A percentile compares a stretch with the other conserved stretches of the same genome.
Evolutionary conservation across 2,113 vertebrate species (phyloP).

Genomic region (Myotis davidii): DNA sequence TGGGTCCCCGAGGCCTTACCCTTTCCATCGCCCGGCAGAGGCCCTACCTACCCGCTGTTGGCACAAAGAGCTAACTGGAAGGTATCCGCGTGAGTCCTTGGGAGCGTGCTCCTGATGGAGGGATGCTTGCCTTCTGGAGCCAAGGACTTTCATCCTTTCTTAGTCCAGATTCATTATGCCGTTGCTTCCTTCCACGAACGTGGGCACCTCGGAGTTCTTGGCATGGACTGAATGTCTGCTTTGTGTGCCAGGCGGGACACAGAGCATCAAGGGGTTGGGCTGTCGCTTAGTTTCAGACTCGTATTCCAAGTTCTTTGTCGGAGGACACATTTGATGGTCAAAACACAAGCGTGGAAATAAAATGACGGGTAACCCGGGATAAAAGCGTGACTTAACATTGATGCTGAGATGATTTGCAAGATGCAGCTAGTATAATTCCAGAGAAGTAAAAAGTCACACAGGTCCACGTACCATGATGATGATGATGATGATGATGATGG

Average conservation of each 20-base stretch:
- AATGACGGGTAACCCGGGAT: not conserved
- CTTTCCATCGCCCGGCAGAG: not conserved
- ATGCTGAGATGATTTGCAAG: not conserved
- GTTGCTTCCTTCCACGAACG: not conserved
- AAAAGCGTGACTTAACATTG: not conserved
- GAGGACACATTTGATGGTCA: not conserved
- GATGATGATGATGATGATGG: rapidly evolving
- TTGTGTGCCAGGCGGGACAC: not conserved
- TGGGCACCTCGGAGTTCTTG: not conserved
- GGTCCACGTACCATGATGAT: not conserved
- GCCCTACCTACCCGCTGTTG: not conserved
- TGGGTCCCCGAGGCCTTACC: not conserved
- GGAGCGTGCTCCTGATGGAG: not conserved
- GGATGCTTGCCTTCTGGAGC: not conserved
- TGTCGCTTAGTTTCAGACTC: not conserved
- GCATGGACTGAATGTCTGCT: not conserved
- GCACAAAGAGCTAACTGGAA: not conserved
- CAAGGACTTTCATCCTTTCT: not conserved
- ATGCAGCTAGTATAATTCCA: not conserved
- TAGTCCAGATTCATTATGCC: not conserved
- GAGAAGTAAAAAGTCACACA: not conserved
- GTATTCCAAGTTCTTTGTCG: not conserved
- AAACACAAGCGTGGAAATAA: not conserved
- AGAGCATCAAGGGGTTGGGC: not conserved
- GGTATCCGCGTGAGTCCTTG: not conserved